Evolutionary conservation across 1,140 invertebrate species (phyloP).

Genomic region (Heterodera schachtii): DNA sequence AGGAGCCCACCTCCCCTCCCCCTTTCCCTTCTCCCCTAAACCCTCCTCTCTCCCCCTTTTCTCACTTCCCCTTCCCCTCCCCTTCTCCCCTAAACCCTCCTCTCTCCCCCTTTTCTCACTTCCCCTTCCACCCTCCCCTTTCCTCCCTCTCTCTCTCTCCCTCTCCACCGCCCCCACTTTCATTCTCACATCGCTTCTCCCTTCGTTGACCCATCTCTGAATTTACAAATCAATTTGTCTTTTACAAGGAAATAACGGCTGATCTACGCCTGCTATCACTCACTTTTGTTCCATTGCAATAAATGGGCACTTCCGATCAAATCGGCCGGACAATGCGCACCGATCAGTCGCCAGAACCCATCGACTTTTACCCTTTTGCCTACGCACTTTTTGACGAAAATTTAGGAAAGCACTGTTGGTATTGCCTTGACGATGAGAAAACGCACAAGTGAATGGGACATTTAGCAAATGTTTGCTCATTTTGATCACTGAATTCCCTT

Average conservation of each 20-base stretch:
- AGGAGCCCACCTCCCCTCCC: no score
- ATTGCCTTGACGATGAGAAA: constrained; percentile 53
- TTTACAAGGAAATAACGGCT: no score
- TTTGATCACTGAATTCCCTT: not conserved
- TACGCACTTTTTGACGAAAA: constrained; percentile 57
- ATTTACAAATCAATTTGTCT: not conserved
- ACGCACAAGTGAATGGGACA: constrained; percentile 38
- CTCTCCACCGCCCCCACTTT: no score
- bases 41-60: no score
- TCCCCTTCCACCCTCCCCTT: no score
- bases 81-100: no score
- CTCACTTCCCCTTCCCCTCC: no score
- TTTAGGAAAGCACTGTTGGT: constrained; percentile 55
- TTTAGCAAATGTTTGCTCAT: not conserved
- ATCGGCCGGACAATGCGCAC: not conserved
- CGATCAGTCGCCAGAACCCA: not conserved
- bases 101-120: no score
- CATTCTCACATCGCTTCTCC: not conserved
- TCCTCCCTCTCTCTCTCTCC: no score
- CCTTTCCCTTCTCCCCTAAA: no score
- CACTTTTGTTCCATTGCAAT: not conserved
- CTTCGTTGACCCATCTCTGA: not conserved
- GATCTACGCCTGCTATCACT: no score
- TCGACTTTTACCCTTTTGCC: constrained; percentile 62
- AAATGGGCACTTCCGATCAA: not conserved